Percentiles rank a stretch among this genome's conserved stretches.
Conservation (phyloP, 2,888 invertebrate species). For the Polymixis flavicincta region DNA sequence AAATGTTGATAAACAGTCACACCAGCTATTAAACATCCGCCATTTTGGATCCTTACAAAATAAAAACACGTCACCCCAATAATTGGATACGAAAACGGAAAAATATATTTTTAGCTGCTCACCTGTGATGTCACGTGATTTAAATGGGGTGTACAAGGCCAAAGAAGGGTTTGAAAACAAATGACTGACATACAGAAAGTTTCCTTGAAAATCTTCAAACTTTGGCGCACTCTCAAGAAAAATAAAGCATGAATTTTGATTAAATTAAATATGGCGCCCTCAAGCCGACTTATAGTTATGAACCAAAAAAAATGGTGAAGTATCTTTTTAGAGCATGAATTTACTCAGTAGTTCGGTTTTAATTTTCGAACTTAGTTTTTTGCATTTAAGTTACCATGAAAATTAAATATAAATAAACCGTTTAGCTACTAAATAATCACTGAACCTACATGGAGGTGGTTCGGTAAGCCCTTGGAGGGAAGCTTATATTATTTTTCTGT, state of each 20-base stretch:
- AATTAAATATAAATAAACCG: neutral
- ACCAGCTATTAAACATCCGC: neutral
- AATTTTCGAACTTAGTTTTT: too few relatives aligned
- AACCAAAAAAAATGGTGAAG: too few relatives aligned
- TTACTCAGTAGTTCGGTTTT: too few relatives aligned
- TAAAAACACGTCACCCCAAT: neutral
- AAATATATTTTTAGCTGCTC: constrained; percentile 1
- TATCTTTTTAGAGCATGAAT: too few relatives aligned
- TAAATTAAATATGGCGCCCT: too few relatives aligned
- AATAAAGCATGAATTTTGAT: neutral
- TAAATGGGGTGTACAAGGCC: neutral
- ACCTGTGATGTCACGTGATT: constrained; percentile 5
- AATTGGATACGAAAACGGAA: neutral
- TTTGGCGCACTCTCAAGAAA: neutral
- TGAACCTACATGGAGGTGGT: neutral
- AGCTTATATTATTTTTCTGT: neutral
- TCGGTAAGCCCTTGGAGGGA: neutral
- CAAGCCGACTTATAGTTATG: too few relatives aligned
- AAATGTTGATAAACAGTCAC: neutral
- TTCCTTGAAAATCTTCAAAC: neutral
- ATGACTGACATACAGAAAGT: neutral
- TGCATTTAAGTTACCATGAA: too few relatives aligned
- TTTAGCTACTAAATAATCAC: neutral
- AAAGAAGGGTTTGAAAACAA: neutral
- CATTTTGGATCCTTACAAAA: constrained; percentile 17